A percentile compares a stretch with the other conserved stretches of the same genome.
Evolutionary conservation across 2,113 vertebrate genomes (phyloP).

Genomic region (Pristiophorus japonicus): DNA sequence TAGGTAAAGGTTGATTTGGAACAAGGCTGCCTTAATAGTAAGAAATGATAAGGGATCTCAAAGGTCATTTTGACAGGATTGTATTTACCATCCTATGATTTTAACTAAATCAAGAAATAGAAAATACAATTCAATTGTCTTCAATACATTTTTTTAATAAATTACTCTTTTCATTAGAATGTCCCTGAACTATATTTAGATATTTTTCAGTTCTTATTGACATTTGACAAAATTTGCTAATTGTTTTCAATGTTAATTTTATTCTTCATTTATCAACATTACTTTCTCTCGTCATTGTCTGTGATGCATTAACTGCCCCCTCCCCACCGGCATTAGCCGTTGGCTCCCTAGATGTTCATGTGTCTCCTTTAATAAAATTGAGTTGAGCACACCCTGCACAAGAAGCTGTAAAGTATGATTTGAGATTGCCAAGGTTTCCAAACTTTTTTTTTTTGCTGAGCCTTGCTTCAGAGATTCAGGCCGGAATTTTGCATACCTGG

Average conservation of each 20-base stretch:
- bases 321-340: neutral
- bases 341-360: neutral
- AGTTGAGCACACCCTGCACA: neutral
- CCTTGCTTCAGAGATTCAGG: neutral
- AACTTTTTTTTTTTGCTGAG: neutral
- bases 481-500: too few species aligned
- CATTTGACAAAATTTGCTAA: neutral
- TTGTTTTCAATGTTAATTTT: neutral
- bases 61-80: slow-evolving; percentile 29
- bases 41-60: slow-evolving; percentile 25
- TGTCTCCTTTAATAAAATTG: neutral
- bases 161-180: slow-evolving; percentile 8
- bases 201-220: neutral
- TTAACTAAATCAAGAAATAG: neutral
- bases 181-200: neutral
- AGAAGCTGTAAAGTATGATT: neutral
- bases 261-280: neutral
- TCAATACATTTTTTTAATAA: neutral
- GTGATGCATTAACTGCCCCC: neutral
- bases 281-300: neutral
- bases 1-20: slow-evolving; percentile 31
- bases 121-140: neutral
- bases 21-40: slow-evolving; percentile 28
- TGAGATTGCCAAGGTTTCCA: neutral
- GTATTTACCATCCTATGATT: neutral